Percentiles rank a stretch among this genome's conserved stretches.
Evolutionary conservation across 2,113 vertebrate species (phyloP).

Genomic region (Brachyhypopomus gauderio): DNA sequence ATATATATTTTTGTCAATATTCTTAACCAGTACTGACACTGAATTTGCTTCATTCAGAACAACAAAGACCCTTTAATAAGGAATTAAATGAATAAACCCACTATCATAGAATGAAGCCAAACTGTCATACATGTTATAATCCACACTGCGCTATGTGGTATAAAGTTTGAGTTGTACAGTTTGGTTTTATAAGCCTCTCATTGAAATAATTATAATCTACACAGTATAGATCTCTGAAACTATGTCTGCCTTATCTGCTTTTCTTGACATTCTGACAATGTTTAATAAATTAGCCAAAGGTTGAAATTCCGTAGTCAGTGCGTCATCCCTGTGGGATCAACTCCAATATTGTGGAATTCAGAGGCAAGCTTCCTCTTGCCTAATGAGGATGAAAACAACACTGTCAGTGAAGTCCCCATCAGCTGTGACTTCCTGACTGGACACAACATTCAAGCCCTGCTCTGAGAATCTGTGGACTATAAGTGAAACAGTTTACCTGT

Average conservation of each 20-base stretch:
- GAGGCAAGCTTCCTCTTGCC: slow-evolving; percentile 59
- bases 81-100: too few relatives aligned
- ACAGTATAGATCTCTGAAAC: background rate
- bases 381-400: slow-evolving; percentile 69
- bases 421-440: slow-evolving; percentile 61
- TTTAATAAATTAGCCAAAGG: slow-evolving; percentile 54
- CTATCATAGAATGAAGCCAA: too few relatives aligned
- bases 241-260: background rate
- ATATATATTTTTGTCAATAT: too few relatives aligned
- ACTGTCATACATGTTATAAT: too few relatives aligned
- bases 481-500: background rate
- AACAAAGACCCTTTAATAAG: too few relatives aligned
- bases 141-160: too few relatives aligned
- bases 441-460: background rate
- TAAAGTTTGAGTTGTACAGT: too few relatives aligned
- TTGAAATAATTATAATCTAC: background rate
- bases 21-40: too few relatives aligned
- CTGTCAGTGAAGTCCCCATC: slow-evolving; percentile 57
- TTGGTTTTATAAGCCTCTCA: too few relatives aligned
- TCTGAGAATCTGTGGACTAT: slow-evolving; percentile 36
- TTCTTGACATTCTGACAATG: slow-evolving; percentile 26
- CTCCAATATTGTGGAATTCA: slow-evolving; percentile 33
- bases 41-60: too few relatives aligned
- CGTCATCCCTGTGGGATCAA: slow-evolving; percentile 42
- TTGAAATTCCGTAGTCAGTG: slow-evolving; percentile 55